These are phyloP conservation scores for Helicoverpa assulta DNA, from an alignment of 2,888 invertebrate species.

Conservation along the genomic window DNA sequence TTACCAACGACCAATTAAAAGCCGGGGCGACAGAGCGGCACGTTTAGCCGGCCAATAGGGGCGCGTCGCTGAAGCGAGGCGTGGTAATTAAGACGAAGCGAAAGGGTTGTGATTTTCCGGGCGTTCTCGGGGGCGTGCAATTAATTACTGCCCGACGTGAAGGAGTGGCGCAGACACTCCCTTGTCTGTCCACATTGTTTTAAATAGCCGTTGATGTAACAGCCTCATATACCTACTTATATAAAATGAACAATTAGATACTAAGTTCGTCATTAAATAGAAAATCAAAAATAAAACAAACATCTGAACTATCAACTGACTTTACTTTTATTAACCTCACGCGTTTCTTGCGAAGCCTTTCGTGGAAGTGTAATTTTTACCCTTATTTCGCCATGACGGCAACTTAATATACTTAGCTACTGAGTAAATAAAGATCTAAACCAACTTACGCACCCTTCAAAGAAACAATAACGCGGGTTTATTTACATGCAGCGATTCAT, in stretches of 20 bases:
- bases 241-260: background rate
- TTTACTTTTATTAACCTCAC: background rate
- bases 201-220: conserved; percentile 57
- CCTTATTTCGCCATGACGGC: conserved; percentile 49
- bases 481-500: conserved; percentile 85
- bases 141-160: conserved; percentile 80
- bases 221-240: background rate
- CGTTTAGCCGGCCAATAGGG: conserved; percentile 78
- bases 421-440: conserved; percentile 71
- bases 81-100: conserved; percentile 88
- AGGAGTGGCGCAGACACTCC: conserved; percentile 75
- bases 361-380: conserved; percentile 39
- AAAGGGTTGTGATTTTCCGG: conserved; percentile 90
- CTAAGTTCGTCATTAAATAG: background rate
- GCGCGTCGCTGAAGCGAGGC: conserved; percentile 84
- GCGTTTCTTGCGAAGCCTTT: conserved; percentile 16
- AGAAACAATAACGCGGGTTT: conserved; percentile 80
- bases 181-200: conserved; percentile 69
- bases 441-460: conserved; percentile 71
- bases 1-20: conserved; percentile 89
- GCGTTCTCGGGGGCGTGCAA: conserved; percentile 80
- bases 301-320: background rate
- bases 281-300: background rate
- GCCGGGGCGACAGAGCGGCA: conserved; percentile 79
- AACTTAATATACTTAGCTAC: conserved; percentile 56